Evolutionary conservation across 2,888 invertebrate genomes (phyloP).

Genomic region (Leucophenga maculata): DNA sequence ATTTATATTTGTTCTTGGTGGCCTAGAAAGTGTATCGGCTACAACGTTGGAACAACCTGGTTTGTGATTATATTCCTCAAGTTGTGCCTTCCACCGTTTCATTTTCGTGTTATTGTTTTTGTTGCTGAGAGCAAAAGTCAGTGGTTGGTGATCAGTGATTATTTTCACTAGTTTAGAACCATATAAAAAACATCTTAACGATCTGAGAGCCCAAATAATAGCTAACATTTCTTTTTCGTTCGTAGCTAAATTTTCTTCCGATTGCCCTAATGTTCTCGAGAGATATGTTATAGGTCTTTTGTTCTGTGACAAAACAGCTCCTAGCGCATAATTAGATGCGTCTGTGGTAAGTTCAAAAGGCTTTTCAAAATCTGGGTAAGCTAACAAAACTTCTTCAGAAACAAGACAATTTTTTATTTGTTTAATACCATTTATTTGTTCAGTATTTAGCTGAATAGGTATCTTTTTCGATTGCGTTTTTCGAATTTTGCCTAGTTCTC

Average conservation of each 20-base stretch:
- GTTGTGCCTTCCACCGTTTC: no score
- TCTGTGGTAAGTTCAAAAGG: not conserved
- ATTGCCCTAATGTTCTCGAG: not conserved
- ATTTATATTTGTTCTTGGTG: no score
- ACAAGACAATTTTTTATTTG: not conserved
- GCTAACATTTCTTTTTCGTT: constrained; percentile 16
- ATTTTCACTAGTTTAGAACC: not conserved
- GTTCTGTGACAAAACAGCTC: not conserved
- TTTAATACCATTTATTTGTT: not conserved
- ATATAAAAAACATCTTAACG: not conserved
- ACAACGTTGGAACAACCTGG: no score
- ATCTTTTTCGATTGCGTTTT: not conserved
- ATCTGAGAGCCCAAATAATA: constrained; percentile 3
- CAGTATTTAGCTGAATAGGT: not conserved
- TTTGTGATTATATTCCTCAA: no score
- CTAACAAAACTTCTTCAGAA: not conserved
- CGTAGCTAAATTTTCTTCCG: not conserved
- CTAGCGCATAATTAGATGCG: not conserved
- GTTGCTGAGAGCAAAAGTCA: no score
- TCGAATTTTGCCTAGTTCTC: not conserved
- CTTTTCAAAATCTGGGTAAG: not conserved
- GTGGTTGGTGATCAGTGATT: no score
- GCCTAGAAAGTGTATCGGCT: no score
- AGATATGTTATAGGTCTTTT: not conserved
- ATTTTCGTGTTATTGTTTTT: no score